These are phyloP conservation scores for Zaprionus vittiger DNA, from an alignment of 1,140 invertebrate species.

Conservation along the genomic window DNA sequence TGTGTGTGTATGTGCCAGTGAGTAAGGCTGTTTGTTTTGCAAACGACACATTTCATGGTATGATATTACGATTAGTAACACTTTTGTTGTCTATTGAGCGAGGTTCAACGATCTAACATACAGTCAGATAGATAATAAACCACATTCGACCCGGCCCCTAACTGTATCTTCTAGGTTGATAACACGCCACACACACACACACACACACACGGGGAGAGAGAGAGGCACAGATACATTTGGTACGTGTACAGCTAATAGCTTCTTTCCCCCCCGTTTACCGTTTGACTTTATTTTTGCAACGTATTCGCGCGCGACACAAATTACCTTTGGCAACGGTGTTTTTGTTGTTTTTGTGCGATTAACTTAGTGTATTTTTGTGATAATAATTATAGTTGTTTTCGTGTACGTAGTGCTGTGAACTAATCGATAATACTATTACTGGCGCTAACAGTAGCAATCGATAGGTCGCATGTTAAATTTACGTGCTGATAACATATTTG, in stretches of 20 bases:
- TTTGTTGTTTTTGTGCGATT: slow-evolving; percentile 39
- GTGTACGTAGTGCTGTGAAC: slow-evolving; percentile 11
- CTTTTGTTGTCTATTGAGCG: slow-evolving; percentile 15
- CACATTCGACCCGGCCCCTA: neutral
- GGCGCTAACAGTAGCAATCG: neutral
- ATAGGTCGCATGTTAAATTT: neutral
- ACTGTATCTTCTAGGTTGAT: slow-evolving; percentile 7
- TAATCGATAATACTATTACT: slow-evolving; percentile 9
- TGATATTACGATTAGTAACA: slow-evolving; percentile 31
- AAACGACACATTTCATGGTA: slow-evolving; percentile 17
- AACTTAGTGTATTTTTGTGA: slow-evolving; percentile 14
- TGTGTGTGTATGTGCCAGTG: neutral
- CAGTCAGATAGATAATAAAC: slow-evolving; percentile 5
- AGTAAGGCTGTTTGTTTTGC: slow-evolving; percentile 32
- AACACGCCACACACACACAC: neutral
- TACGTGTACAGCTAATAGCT: neutral
- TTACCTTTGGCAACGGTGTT: slow-evolving; percentile 47
- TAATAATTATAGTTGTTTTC: slow-evolving; percentile 44
- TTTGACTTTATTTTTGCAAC: neutral
- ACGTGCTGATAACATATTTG: neutral
- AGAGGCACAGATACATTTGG: neutral
- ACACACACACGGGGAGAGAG: neutral
- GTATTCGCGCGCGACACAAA: slow-evolving; percentile 10
- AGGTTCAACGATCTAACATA: slow-evolving; percentile 37
- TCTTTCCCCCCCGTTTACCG: neutral